phyloP scores from a whole-genome alignment of 2,888 invertebrate genomes.

The Chouioia cunea region DNA sequence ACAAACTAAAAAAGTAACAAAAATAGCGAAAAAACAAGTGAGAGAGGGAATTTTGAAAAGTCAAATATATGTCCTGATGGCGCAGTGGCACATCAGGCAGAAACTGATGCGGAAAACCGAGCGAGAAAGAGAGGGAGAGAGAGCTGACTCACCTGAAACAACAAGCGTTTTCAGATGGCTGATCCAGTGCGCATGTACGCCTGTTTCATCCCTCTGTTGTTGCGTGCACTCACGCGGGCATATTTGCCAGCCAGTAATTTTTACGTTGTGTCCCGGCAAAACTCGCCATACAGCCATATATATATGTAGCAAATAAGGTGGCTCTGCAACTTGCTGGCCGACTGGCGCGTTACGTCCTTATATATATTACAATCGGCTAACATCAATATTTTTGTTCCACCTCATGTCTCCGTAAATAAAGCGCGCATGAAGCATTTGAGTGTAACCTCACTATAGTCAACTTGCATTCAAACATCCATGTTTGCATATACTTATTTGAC shows the following conservation, averaged over 20 bases:
- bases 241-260: slow-evolving; percentile 57
- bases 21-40: background rate
- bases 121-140: slow-evolving; percentile 57
- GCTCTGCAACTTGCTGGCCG: background rate
- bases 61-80: slow-evolving; percentile 15
- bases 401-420: slow-evolving; percentile 32
- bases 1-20: background rate
- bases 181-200: slow-evolving; percentile 64
- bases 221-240: slow-evolving; percentile 54
- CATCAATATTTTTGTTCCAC: slow-evolving; percentile 36
- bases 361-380: slow-evolving; percentile 31
- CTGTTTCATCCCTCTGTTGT: slow-evolving; percentile 66
- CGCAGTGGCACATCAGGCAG: background rate
- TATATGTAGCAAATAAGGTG: slow-evolving; percentile 42
- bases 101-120: background rate
- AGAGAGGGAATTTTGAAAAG: slow-evolving; percentile 21
- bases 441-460: too few relatives aligned
- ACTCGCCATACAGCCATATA: slow-evolving; percentile 35
- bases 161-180: slow-evolving; percentile 68
- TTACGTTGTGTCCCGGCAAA: slow-evolving; percentile 49
- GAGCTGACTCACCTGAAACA: slow-evolving; percentile 67
- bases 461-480: too few relatives aligned
- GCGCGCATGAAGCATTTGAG: too few relatives aligned
- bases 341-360: background rate
- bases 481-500: too few relatives aligned